Base-by-base conservation (phyloP, 64 coral and sea anemone genomes). In the Actinia tenebrosa region DNA sequence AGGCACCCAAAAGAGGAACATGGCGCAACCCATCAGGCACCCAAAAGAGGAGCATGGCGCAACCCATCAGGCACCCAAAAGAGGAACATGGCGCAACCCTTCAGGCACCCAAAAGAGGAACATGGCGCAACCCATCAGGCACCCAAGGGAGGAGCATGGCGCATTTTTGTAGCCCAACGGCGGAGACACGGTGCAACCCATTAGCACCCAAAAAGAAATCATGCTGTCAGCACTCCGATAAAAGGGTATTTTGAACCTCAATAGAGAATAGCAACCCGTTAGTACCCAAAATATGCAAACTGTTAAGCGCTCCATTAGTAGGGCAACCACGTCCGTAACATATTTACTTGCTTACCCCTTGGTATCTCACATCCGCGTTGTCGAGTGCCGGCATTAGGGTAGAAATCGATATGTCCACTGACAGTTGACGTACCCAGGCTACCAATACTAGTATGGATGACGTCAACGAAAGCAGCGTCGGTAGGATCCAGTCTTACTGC, bases 371-470 rank as follows among this genome's bases (percentile, higher is more conserved):
- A 91, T 19, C 93, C 89, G 3, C 53, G 53, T 64, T 95, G 89
- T 10, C 60, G 22, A 5, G 47, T 55, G 6, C 89, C 93, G 3
- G 79, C 86, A 44, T 95, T 95, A 13, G 89, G 93, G 9, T 87
- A 94, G 64, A 94, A 94, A 86, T 94, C 93, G 46, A 91, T 86
- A 18, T 94, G 93, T 45, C 93, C 93, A n/a, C 42, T 20, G 2
- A 50, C 4, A 47, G 53, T 46, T 59, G 5, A 19, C 46, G 56
- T 44, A 22, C 93, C 93, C 1, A 45, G 20, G 47, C 56, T 13
- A n/a, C 86, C 68, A 0, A 56, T 64, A 60, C 87, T 85, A 18
- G 89, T 94, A 25, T 94, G 93, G 45, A 94, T 88, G 19, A 84
- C 86, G 27, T 94, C 93, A 13, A 94, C 93, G 84, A 91, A 94